Evolutionary conservation across 2,888 invertebrate genomes (phyloP).

Genomic region (Ectropis crepuscularia): DNA sequence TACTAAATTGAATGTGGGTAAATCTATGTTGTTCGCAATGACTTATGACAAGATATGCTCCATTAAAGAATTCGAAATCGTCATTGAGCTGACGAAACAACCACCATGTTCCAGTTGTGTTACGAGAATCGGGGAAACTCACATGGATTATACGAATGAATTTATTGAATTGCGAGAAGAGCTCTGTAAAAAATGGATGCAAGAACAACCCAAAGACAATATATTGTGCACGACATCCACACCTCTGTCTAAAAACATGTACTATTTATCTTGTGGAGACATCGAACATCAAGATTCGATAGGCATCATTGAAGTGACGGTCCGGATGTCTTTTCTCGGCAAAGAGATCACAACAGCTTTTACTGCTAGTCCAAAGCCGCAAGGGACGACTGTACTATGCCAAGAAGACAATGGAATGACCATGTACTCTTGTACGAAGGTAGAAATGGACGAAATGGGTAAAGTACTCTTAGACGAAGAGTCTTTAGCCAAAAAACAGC

Average conservation of each 20-base stretch:
- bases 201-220: slow-evolving; percentile 71
- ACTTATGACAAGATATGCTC: slow-evolving; percentile 78
- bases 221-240: slow-evolving; percentile 75
- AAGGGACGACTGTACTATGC: slow-evolving; percentile 61
- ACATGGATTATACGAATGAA: slow-evolving; percentile 70
- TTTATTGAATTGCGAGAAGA: slow-evolving; percentile 67
- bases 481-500: slow-evolving; percentile 56
- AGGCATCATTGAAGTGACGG: slow-evolving; percentile 73
- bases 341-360: slow-evolving; percentile 80
- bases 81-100: slow-evolving; percentile 69
- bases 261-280: slow-evolving; percentile 69
- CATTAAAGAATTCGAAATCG: slow-evolving; percentile 68
- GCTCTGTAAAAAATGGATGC: slow-evolving; percentile 70
- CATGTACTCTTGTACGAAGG: slow-evolving; percentile 77
- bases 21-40: slow-evolving; percentile 78
- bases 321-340: slow-evolving; percentile 76
- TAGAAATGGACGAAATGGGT: slow-evolving; percentile 78
- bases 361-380: slow-evolving; percentile 63
- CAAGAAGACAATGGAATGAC: slow-evolving; percentile 76
- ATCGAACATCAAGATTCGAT: slow-evolving; percentile 65
- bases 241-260: slow-evolving; percentile 71
- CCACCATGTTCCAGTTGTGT: slow-evolving; percentile 74
- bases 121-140: slow-evolving; percentile 71
- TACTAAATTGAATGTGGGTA: slow-evolving; percentile 70
- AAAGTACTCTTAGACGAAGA: slow-evolving; percentile 76